Conservation (phyloP, 2,113 vertebrate species). For the Antidorcas marsupialis region DNA sequence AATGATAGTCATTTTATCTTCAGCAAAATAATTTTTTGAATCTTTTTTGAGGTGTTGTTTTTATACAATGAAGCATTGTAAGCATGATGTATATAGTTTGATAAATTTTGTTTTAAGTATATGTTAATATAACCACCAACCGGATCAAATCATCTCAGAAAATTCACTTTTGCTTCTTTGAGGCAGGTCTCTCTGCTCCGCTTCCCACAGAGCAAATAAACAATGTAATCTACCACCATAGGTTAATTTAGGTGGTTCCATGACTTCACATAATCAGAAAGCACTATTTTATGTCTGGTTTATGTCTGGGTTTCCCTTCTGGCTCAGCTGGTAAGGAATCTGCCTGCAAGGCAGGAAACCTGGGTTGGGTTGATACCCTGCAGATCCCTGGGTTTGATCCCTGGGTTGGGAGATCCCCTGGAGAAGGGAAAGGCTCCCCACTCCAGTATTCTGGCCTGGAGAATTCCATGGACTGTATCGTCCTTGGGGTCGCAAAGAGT, state of each 20-base stretch:
- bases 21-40: background rate
- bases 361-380: background rate
- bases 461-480: background rate
- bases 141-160: background rate
- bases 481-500: background rate
- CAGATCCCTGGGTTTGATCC: background rate
- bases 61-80: background rate
- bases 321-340: background rate
- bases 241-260: background rate
- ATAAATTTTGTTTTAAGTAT: constrained; percentile 15
- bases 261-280: background rate
- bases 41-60: background rate
- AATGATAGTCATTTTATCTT: background rate
- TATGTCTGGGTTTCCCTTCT: background rate
- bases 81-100: background rate
- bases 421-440: background rate
- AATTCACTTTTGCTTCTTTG: background rate
- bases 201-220: background rate
- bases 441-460: background rate
- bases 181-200: background rate
- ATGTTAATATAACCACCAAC: background rate
- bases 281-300: background rate
- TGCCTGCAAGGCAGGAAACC: background rate
- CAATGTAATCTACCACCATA: background rate
- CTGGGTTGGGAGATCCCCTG: background rate